These are phyloP conservation scores for Narcine bancroftii DNA, from an alignment of 2,113 vertebrate species.

Conservation along the genomic window DNA sequence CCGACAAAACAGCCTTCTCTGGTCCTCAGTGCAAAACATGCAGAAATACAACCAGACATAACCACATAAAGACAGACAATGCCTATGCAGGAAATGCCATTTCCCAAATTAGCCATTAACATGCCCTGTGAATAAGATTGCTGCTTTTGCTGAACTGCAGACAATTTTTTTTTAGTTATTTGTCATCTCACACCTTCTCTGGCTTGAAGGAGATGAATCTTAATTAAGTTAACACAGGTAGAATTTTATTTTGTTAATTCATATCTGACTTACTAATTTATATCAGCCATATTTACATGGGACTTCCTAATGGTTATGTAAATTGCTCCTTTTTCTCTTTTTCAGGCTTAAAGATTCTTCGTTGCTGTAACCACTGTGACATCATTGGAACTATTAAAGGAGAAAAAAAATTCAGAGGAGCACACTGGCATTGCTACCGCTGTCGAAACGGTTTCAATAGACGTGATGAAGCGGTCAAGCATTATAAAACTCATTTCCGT, in stretches of 20 bases:
- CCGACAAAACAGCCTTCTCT: too few relatives aligned
- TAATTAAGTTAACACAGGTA: not conserved
- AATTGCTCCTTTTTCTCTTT: not conserved
- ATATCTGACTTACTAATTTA: not conserved
- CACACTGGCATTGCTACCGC: slow-evolving; percentile 53
- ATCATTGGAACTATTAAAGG: slow-evolving; percentile 53
- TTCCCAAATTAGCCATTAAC: not conserved
- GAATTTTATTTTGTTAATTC: not conserved
- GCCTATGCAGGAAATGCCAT: too few relatives aligned
- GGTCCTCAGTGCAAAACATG: too few relatives aligned
- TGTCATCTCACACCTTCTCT: not conserved
- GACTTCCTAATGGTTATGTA: not conserved
- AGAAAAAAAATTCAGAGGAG: slow-evolving; percentile 51
- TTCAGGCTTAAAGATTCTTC: slow-evolving; percentile 49
- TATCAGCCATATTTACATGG: not conserved
- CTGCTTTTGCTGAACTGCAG: too few relatives aligned
- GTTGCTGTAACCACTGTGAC: slow-evolving; percentile 52
- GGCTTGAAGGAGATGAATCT: not conserved
- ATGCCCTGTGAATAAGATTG: not conserved
- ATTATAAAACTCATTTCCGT: slow-evolving; percentile 51
- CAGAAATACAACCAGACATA: too few relatives aligned
- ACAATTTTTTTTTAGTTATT: not conserved
- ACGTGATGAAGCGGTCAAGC: slow-evolving; percentile 50
- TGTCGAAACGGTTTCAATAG: slow-evolving; percentile 52
- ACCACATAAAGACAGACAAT: too few relatives aligned